Conservation (phyloP, 1,140 invertebrate genomes). For the Stratiolaelaps scimitus region DNA sequence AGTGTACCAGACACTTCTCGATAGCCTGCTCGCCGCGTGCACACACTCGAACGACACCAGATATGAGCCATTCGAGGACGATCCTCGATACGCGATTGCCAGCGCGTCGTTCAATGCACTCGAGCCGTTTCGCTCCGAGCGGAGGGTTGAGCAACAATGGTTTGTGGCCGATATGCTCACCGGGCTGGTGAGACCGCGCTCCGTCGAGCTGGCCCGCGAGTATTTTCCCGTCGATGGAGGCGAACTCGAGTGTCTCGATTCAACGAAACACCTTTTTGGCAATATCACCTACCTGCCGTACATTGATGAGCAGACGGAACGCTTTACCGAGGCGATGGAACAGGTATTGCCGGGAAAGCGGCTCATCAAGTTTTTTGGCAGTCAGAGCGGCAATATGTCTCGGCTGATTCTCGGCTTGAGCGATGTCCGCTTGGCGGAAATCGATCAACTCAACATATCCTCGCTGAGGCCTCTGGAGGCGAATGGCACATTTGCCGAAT, state of each 20-base stretch:
- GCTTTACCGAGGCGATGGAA: slow-evolving; percentile 1
- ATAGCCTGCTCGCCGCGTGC: slow-evolving; percentile 12
- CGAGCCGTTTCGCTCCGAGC: neutral
- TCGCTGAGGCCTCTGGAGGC: neutral
- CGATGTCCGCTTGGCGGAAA: slow-evolving; percentile 20
- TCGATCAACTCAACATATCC: neutral
- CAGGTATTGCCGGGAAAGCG: neutral
- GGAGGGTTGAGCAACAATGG: neutral
- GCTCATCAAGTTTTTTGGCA: slow-evolving; percentile 17
- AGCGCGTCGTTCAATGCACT: slow-evolving; percentile 19
- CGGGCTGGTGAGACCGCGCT: slow-evolving; percentile 5
- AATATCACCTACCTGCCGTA: slow-evolving; percentile 5
- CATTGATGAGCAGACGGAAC: slow-evolving; percentile 18
- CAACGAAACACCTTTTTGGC: slow-evolving; percentile 25
- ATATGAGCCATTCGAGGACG: slow-evolving; percentile 17
- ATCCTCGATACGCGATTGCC: slow-evolving; percentile 13
- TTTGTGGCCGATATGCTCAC: slow-evolving; percentile 20
- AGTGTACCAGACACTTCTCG: neutral
- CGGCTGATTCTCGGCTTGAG: slow-evolving; percentile 12
- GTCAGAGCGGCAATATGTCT: neutral
- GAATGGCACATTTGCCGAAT: slow-evolving; percentile 1
- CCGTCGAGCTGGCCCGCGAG: slow-evolving; percentile 8
- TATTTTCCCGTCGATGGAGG: slow-evolving; percentile 1
- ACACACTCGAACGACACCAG: slow-evolving; percentile 4
- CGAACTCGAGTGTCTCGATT: slow-evolving; percentile 23